Base-by-base conservation (phyloP, 2,797 vertebrate species). In the Sarcophilus harrisii region DNA sequence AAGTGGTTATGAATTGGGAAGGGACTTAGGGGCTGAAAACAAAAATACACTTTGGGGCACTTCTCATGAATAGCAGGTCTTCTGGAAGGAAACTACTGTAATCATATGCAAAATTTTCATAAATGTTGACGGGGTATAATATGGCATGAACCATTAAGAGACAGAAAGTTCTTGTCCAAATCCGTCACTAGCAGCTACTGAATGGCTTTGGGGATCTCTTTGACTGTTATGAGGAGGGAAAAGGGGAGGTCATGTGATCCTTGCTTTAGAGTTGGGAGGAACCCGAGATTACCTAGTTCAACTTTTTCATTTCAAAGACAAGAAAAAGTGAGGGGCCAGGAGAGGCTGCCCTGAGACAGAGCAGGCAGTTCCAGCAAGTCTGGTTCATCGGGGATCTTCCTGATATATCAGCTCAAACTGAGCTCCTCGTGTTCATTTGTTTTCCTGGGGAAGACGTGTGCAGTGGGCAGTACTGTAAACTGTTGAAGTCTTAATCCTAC, bases 1-100 rank as follows among this genome's bases (percentile, higher is more conserved):
- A 96, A 95, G 96, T 97, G 94, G 92, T 93, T 62, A 96, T 58
- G 59, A 93, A 93, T 10, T 91, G 45, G 38, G 73, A 27, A 45
- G 73, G 28, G 38, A 45, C n/a, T 81, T 45, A 9, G 21, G 16
- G 21, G 38, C 16, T 24, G 38, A n/a, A 81, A 81, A 45, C 38
- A 81, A 81, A 81, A 21, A 81, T 9, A 81, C 1, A 8, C 21
- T 45, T 38, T 81, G 6, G 73, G 13, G 10, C 5, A 13, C n/a
- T 24, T 27, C 18, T 45, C 21, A 11, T 24, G 73, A 81, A 45
- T 38, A 45, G 18, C 38, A 81, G 73, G 21, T 45, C 73, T 38
- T 27, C 66, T 27, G 8, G 66, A n/a, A 81, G 73, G 18, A 16
- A 45, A 38, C 4, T 10, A 38, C 18, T 45, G 38, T 81, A 38